Percentiles rank a stretch among this genome's conserved stretches.
These are phyloP conservation scores for Drosophila leontia DNA, from an alignment of 1,140 invertebrate genomes.

Conservation along the genomic window DNA sequence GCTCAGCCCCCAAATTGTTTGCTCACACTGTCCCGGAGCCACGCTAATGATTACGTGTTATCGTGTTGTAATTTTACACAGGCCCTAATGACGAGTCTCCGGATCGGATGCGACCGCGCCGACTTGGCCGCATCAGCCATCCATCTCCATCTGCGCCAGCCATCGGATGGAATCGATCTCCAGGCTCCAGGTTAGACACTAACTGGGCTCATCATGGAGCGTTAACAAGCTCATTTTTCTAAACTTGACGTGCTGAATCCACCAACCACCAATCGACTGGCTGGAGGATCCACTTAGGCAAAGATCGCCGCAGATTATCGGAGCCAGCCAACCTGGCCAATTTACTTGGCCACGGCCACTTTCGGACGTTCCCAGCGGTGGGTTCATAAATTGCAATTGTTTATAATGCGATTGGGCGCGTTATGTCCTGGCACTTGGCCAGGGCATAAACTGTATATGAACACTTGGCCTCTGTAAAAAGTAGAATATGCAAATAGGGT, in stretches of 20 bases:
- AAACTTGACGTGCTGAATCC: conserved; percentile 75
- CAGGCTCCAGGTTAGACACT: conserved; percentile 80
- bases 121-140: conserved; percentile 12
- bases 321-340: conserved; percentile 24
- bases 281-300: conserved; percentile 38
- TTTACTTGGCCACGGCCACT: conserved; percentile 36
- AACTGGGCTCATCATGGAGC: conserved; percentile 83
- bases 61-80: conserved; percentile 84
- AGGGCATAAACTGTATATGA: conserved; percentile 4
- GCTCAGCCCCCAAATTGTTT: conserved; percentile 62
- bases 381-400: conserved; percentile 58
- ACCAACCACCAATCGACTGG: conserved; percentile 24
- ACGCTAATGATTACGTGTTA: conserved; percentile 84
- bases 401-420: conserved; percentile 55
- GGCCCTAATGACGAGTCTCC: conserved; percentile 72
- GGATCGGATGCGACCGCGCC: conserved; percentile 6
- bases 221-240: conserved; percentile 85
- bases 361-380: conserved; percentile 41
- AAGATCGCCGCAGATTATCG: conserved; percentile 43
- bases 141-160: conserved; percentile 51
- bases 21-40: conserved; percentile 66
- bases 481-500: not conserved
- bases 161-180: conserved; percentile 56
- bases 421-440: conserved; percentile 38
- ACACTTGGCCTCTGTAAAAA: not conserved